Evolutionary conservation across 1,140 invertebrate species (phyloP).

Genomic region (Bradysia coprophila): DNA sequence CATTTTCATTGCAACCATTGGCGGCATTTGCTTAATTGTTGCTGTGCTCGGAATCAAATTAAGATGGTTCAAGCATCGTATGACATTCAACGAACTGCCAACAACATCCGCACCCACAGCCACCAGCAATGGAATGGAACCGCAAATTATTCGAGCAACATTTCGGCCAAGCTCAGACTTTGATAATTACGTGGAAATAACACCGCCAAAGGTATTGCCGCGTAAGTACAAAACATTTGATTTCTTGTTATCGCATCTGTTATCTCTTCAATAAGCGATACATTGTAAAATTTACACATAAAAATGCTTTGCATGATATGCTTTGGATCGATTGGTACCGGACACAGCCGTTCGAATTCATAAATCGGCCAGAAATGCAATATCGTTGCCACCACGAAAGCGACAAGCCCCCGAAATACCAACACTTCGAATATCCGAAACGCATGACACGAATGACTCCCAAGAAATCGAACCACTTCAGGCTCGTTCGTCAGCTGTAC

Average conservation of each 20-base stretch:
- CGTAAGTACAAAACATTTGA: slow-evolving; percentile 4
- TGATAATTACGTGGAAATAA: background rate
- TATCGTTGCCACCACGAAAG: background rate
- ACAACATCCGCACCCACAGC: background rate
- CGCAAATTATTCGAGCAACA: background rate
- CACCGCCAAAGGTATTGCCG: slow-evolving; percentile 5
- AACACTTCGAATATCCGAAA: too few relatives aligned
- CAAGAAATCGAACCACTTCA: too few relatives aligned
- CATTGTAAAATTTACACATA: background rate
- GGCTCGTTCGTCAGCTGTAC: too few relatives aligned
- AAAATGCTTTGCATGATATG: background rate
- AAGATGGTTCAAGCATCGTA: slow-evolving; percentile 24
- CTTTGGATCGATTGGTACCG: background rate
- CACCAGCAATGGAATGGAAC: background rate
- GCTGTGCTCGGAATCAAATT: slow-evolving; percentile 21
- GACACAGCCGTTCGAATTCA: background rate
- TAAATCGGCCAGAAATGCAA: background rate
- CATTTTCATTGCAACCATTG: background rate
- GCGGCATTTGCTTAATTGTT: slow-evolving; percentile 11
- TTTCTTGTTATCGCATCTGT: background rate
- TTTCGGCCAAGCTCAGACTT: background rate
- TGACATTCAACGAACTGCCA: slow-evolving; percentile 8
- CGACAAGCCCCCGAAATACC: too few relatives aligned
- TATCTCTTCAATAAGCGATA: background rate
- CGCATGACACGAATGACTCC: too few relatives aligned